These are phyloP conservation scores for Brachypodius melanocephalos DNA, from an alignment of 2,113 vertebrate genomes.

Conservation along the genomic window DNA sequence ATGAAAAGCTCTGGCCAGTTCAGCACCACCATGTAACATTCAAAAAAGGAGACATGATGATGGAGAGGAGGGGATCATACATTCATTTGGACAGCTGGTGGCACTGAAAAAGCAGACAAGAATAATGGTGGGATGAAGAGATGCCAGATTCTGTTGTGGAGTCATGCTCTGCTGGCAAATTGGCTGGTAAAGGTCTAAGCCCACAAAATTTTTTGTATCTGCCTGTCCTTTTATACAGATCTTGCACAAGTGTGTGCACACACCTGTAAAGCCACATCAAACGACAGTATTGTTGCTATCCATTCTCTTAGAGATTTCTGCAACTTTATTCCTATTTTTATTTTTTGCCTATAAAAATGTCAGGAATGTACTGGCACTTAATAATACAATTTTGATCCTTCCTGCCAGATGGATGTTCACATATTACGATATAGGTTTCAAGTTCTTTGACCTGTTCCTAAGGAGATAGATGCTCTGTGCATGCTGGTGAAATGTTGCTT, in stretches of 20 bases:
- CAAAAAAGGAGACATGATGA: not conserved
- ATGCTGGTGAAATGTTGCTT: not conserved
- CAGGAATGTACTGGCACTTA: not conserved
- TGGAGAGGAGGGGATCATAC: not conserved
- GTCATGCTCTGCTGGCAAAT: not conserved
- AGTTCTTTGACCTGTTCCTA: not conserved
- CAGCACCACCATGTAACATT: not conserved
- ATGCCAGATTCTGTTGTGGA: not conserved
- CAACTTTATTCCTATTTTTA: not conserved
- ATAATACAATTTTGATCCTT: not conserved
- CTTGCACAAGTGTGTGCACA: not conserved
- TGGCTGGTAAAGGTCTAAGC: not conserved
- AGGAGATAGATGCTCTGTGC: not conserved
- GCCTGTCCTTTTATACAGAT: not conserved
- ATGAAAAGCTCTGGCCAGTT: not conserved
- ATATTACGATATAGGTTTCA: not conserved
- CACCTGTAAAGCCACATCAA: not conserved
- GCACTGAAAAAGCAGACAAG: slow-evolving; percentile 52
- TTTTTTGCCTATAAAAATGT: not conserved
- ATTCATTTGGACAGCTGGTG: slow-evolving; percentile 42
- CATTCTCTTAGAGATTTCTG: not conserved
- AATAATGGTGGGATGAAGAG: not conserved
- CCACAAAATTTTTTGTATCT: not conserved
- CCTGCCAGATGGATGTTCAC: not conserved
- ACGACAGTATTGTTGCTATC: not conserved